phyloP scores from a whole-genome alignment of 2,888 invertebrate species.

The Ecdyonurus torrentis region DNA sequence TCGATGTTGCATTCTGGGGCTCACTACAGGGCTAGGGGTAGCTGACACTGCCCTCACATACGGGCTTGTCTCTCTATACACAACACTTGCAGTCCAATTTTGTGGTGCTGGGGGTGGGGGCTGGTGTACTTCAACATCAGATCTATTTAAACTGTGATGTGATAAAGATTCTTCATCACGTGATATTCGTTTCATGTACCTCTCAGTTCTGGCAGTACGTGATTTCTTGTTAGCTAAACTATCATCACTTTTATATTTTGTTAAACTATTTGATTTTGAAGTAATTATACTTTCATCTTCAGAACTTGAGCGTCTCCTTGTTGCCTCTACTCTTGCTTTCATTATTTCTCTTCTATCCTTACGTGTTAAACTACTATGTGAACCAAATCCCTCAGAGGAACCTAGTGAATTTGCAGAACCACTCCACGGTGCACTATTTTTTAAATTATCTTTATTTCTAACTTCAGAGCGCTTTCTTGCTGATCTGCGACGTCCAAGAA shows the following conservation, averaged over 20 bases:
- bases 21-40: constrained; percentile 18
- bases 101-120: constrained; percentile 11
- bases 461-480: not conserved
- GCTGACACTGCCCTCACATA: constrained; percentile 15
- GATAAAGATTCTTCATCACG: constrained; percentile 42
- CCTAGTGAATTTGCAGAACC: constrained; percentile 1
- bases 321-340: constrained; percentile 49
- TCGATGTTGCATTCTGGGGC: constrained; percentile 12
- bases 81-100: constrained; percentile 17
- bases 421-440: not conserved
- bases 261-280: constrained; percentile 20
- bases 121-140: constrained; percentile 21
- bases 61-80: constrained; percentile 14
- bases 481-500: not conserved
- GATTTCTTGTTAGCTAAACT: constrained; percentile 40
- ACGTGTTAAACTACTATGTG: constrained; percentile 22
- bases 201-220: constrained; percentile 59
- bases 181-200: constrained; percentile 58
- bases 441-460: not conserved
- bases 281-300: constrained; percentile 36
- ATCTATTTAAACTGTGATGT: constrained; percentile 20
- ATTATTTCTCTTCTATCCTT: constrained; percentile 39
- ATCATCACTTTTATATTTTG: constrained; percentile 51
- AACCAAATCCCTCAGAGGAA: not conserved
- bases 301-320: constrained; percentile 48